Percentiles rank a stretch among this genome's conserved stretches.
phyloP scores from a whole-genome alignment of 2,113 vertebrate species.

The Gasterosteus nipponicus region DNA sequence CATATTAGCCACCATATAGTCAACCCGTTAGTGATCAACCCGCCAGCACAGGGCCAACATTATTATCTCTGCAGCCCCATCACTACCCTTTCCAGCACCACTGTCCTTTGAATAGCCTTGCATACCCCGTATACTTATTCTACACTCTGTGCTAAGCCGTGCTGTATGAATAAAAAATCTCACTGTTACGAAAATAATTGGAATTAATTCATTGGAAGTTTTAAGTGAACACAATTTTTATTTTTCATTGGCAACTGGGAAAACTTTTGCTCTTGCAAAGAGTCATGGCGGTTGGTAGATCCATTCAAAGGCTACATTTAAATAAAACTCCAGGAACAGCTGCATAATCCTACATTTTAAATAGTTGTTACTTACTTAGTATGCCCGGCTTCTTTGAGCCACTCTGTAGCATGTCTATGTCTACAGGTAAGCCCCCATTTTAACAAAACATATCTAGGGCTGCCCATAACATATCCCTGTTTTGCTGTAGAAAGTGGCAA shows the following conservation, averaged over 20 bases:
- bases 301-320: too few relatives aligned
- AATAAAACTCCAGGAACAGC: neutral
- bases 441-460: neutral
- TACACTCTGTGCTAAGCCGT: neutral
- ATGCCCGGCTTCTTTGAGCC: neutral
- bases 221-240: neutral
- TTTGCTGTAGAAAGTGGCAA: neutral
- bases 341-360: neutral
- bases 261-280: neutral
- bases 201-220: neutral
- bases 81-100: conserved; percentile 14
- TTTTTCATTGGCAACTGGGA: neutral
- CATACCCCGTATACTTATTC: too few relatives aligned
- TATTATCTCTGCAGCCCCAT: conserved; percentile 50
- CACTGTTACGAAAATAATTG: neutral
- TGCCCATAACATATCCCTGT: neutral
- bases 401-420: neutral
- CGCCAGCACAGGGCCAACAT: conserved; percentile 22
- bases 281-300: too few relatives aligned
- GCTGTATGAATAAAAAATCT: neutral
- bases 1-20: too few relatives aligned
- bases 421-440: neutral
- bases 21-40: conserved; percentile 31
- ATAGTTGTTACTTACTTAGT: neutral
- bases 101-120: conserved; percentile 42